Evolutionary conservation across 1,140 invertebrate genomes (phyloP).

Genomic region (Drosophila nigrodunni): DNA sequence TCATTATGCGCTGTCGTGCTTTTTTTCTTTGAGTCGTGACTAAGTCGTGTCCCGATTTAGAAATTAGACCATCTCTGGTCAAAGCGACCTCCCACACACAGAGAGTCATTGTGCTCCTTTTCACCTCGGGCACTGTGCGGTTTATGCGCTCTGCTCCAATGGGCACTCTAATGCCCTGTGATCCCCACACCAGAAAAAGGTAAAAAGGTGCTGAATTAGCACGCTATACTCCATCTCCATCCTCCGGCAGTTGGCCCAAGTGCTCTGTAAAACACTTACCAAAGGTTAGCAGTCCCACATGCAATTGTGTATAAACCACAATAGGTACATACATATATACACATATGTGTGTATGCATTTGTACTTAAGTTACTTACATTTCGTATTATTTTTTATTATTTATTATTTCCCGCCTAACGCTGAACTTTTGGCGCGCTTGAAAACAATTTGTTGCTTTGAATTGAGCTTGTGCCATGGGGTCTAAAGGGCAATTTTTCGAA

Average conservation of each 20-base stretch:
- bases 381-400: conserved; percentile 12
- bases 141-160: conserved; percentile 53
- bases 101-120: not conserved
- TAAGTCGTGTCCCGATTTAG: too few species aligned
- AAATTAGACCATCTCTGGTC: too few species aligned
- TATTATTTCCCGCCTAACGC: not conserved
- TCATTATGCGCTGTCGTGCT: too few species aligned
- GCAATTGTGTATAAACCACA: conserved; percentile 19
- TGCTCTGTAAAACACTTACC: conserved; percentile 21
- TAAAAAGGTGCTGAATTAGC: conserved; percentile 47
- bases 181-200: conserved; percentile 17
- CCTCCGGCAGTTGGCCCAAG: not conserved
- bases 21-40: too few species aligned
- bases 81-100: not conserved
- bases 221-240: conserved; percentile 15
- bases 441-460: not conserved
- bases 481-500: not conserved
- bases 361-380: conserved; percentile 10
- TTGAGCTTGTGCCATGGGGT: not conserved
- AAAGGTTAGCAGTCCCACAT: conserved; percentile 4
- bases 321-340: conserved; percentile 2
- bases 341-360: not conserved
- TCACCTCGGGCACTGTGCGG: conserved; percentile 16
- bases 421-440: not conserved
- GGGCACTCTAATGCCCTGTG: conserved; percentile 32